Percentiles rank a stretch among this genome's conserved stretches.
These are phyloP conservation scores for Oreochromis aureus DNA, from an alignment of 2,113 vertebrate genomes.

Conservation along the genomic window DNA sequence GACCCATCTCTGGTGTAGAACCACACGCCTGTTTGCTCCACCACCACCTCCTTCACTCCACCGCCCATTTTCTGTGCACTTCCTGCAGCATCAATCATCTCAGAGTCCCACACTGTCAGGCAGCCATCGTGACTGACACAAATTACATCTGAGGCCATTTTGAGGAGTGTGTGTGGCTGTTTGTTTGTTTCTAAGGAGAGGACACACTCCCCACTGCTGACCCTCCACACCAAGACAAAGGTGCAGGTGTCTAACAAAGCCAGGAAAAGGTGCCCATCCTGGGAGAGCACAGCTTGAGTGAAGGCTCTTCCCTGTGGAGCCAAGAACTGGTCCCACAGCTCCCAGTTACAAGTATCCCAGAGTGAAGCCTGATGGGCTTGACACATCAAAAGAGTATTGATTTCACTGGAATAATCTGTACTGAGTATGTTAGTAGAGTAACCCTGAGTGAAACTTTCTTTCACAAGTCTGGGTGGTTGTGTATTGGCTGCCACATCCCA, in stretches of 20 bases:
- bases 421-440: constrained; percentile 35
- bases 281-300: constrained; percentile 57
- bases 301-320: constrained; percentile 60
- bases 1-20: constrained; percentile 74
- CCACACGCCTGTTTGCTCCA: constrained; percentile 31
- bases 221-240: constrained; percentile 68
- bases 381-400: constrained; percentile 64
- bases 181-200: constrained; percentile 55
- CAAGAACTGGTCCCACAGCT: constrained; percentile 57
- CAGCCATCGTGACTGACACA: constrained; percentile 46
- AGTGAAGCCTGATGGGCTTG: constrained; percentile 58
- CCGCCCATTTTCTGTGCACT: constrained; percentile 50
- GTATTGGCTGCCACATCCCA: constrained; percentile 60
- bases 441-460: constrained; percentile 10
- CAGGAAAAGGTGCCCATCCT: constrained; percentile 61
- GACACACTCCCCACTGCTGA: constrained; percentile 70
- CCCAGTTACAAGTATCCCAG: constrained; percentile 62
- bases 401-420: constrained; percentile 48
- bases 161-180: constrained; percentile 43
- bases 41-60: constrained; percentile 49
- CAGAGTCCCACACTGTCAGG: constrained; percentile 69
- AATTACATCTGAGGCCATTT: constrained; percentile 40
- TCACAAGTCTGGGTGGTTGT: constrained; percentile 45
- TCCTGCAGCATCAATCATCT: constrained; percentile 55
- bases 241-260: constrained; percentile 60